A percentile compares a stretch with the other conserved stretches of the same genome.
Conservation (phyloP, 2,113 vertebrate species). For the Callocephalon fimbriatum region DNA sequence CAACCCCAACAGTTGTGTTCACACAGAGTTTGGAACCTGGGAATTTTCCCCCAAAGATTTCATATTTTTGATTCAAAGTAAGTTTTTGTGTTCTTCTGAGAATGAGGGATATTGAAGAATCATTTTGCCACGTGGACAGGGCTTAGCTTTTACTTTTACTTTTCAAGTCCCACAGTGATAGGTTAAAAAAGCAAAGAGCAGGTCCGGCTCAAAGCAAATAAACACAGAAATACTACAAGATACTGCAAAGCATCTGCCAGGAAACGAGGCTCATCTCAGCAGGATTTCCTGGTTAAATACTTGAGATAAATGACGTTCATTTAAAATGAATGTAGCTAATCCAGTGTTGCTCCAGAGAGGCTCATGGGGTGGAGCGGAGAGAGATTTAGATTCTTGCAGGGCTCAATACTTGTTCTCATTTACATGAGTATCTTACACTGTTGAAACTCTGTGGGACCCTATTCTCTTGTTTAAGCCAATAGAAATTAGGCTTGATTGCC, state of each 20-base stretch:
- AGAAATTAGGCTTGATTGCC: neutral
- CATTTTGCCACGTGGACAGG: neutral
- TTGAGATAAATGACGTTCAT: neutral
- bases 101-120: accelerated
- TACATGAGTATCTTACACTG: neutral
- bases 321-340: conserved; percentile 33
- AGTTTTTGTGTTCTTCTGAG: neutral
- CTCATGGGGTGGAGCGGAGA: neutral
- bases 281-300: conserved; percentile 34
- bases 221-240: neutral
- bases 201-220: neutral
- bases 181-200: neutral
- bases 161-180: neutral
- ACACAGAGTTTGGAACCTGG: neutral
- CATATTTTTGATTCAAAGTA: neutral
- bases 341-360: neutral
- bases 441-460: neutral
- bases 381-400: conserved; percentile 46
- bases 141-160: neutral
- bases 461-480: conserved; percentile 7
- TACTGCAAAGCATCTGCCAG: neutral
- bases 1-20: neutral
- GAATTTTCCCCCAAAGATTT: neutral
- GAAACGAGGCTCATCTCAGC: neutral
- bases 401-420: conserved; percentile 45